Conservation (phyloP, 2,797 vertebrate species). For the Dromococcyx pavoninus region DNA sequence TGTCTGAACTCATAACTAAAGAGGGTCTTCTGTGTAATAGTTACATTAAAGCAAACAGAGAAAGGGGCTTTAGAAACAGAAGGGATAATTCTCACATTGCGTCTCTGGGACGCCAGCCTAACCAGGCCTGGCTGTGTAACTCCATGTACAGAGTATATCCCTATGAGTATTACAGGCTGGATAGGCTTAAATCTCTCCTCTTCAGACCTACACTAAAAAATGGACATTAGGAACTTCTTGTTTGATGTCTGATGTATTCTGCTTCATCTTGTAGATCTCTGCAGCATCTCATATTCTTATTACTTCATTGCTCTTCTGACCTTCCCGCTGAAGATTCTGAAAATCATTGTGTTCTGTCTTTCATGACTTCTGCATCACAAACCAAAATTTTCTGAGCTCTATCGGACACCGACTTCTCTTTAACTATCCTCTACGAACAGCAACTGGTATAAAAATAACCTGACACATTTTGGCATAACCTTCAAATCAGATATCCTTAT, state of each 20-base stretch:
- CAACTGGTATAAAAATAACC: background rate
- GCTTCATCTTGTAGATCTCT: background rate
- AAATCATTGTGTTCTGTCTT: background rate
- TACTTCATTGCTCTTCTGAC: background rate
- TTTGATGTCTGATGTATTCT: background rate
- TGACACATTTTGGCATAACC: background rate
- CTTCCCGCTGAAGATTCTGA: background rate
- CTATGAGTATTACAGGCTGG: background rate
- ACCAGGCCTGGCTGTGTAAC: background rate
- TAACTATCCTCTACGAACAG: background rate
- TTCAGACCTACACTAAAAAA: background rate
- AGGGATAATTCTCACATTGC: background rate
- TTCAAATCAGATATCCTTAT: background rate
- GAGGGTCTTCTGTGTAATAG: background rate
- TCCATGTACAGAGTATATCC: background rate
- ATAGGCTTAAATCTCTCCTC: background rate
- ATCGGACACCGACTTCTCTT: background rate
- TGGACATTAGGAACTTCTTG: background rate
- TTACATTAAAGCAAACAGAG: background rate
- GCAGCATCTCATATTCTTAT: background rate
- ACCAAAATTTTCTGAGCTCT: background rate
- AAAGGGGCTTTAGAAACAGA: background rate
- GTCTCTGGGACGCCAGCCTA: background rate
- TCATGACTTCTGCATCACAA: background rate
- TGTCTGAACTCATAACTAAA: background rate